Base-by-base conservation (phyloP, 2,113 vertebrate species). In the Rhegmatorhina hoffmannsi region DNA sequence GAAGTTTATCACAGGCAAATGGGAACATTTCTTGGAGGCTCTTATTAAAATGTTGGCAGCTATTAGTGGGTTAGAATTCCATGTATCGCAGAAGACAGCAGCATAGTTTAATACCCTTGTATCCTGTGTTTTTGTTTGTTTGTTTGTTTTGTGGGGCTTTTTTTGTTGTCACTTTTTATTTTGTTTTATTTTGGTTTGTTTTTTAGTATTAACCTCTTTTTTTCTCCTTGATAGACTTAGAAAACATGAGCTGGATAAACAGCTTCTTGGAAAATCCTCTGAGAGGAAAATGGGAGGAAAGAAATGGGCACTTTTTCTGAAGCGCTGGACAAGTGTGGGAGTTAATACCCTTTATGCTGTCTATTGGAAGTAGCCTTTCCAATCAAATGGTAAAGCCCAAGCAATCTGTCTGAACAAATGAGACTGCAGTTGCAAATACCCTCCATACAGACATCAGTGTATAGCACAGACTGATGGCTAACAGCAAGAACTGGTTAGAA, bases 1-100 rank as follows among this genome's bases (percentile, higher is more conserved):
- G 67, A 89, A 92, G 81, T 93, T 94, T 93, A 95, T 94, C 90
- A 90, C 43, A 88, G 75, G 72, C 75, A 90, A 86, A 58, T 0
- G 1, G 68, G 85, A 93, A 95, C 75, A 68, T 72, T 95, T 92
- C 11, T 69, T 13, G 25, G 38, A 94, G 58, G 88, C 29, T 85
- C 25, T 84, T 86, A 64, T 78, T 84, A 89, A 92, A 95, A 91
- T 17, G 29, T 20, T 88, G 86, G 34, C 92, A 78, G 76, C 36
- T 92, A 64, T 66, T 60, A 90, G 47, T 6, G 19, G 63, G 31
- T 63, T 92, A 68, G 21, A 84, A 86, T 94, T 95, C 44, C 52
- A 89, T n/a, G 52, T 66, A 67, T 33, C 4, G 2, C 78, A 81
- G 72, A 80, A 88, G 58, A 83, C 28, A 92, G 49, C 44, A 84